Evolutionary conservation across 2,888 invertebrate genomes (phyloP).

Genomic region (Netelia virgata): DNA sequence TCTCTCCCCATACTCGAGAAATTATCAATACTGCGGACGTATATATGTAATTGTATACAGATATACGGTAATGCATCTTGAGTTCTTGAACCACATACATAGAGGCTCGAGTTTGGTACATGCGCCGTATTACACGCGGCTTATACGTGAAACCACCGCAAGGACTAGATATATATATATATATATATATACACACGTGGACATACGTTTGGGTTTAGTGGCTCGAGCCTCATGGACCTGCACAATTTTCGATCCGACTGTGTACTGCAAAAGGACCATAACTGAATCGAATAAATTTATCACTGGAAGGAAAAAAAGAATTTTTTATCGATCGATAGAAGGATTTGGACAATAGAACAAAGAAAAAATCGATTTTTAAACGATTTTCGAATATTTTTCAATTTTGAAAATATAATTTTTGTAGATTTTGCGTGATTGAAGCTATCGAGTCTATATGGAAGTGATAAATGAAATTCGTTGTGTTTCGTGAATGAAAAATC

Average conservation of each 20-base stretch:
- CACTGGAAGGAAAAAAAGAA: too few relatives aligned
- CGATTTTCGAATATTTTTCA: too few relatives aligned
- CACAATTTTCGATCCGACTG: conserved; percentile 42
- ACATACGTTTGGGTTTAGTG: conserved; percentile 3
- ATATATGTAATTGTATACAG: not conserved
- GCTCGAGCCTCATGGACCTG: conserved; percentile 14
- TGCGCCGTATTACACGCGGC: conserved; percentile 46
- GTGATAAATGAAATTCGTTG: too few relatives aligned
- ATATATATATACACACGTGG: not conserved
- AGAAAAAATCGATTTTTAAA: too few relatives aligned
- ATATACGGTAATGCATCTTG: conserved; percentile 2
- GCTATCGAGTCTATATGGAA: too few relatives aligned
- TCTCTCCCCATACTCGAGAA: conserved; percentile 3
- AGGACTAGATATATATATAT: not conserved
- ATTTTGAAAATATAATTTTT: too few relatives aligned
- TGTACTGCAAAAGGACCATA: not conserved
- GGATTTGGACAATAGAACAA: too few relatives aligned
- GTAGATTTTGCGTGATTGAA: too few relatives aligned
- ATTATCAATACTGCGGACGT: conserved; percentile 5
- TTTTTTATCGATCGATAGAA: too few relatives aligned
- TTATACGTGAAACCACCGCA: conserved; percentile 32
- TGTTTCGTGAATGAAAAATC: too few relatives aligned
- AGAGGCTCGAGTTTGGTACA: not conserved
- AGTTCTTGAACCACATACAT: conserved; percentile 15
- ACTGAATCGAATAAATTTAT: too few relatives aligned